Evolutionary conservation across 2,888 invertebrate genomes (phyloP).

Genomic region (Megamerina dolium): DNA sequence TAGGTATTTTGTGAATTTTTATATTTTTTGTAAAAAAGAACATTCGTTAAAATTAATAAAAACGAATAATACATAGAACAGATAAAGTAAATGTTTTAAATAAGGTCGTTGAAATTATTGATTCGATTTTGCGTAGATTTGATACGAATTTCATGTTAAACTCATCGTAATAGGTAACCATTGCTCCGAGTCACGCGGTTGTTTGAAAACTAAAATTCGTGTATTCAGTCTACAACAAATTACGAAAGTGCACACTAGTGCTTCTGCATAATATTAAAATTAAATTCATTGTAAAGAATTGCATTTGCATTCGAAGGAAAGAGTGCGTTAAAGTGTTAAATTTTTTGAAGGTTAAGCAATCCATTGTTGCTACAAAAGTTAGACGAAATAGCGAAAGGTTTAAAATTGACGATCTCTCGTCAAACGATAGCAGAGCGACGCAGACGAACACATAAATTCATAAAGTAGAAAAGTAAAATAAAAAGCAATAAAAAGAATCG

Average conservation of each 20-base stretch:
- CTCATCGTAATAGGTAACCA: background rate
- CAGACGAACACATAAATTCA: background rate
- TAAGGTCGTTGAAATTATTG: background rate
- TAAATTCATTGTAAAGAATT: too few relatives aligned
- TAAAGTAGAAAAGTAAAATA: background rate
- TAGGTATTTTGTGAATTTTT: background rate
- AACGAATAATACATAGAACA: background rate
- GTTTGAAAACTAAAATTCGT: constrained; percentile 3
- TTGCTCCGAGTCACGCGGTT: constrained; percentile 23
- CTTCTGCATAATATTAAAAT: too few relatives aligned
- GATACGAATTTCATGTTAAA: too few relatives aligned
- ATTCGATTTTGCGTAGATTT: background rate
- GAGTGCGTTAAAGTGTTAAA: background rate
- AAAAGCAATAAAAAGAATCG: constrained; percentile 17
- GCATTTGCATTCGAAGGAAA: too few relatives aligned
- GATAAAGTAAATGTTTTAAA: background rate
- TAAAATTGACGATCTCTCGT: too few relatives aligned
- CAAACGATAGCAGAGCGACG: too few relatives aligned
- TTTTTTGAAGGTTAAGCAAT: constrained; percentile 38
- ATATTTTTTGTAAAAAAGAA: background rate
- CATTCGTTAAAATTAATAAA: background rate
- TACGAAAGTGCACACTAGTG: constrained; percentile 2
- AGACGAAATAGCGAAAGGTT: too few relatives aligned
- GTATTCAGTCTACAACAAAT: constrained; percentile 3
- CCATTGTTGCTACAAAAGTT: background rate